Conservation (phyloP, 1,140 invertebrate genomes). For the Calephelis virginiensis region DNA sequence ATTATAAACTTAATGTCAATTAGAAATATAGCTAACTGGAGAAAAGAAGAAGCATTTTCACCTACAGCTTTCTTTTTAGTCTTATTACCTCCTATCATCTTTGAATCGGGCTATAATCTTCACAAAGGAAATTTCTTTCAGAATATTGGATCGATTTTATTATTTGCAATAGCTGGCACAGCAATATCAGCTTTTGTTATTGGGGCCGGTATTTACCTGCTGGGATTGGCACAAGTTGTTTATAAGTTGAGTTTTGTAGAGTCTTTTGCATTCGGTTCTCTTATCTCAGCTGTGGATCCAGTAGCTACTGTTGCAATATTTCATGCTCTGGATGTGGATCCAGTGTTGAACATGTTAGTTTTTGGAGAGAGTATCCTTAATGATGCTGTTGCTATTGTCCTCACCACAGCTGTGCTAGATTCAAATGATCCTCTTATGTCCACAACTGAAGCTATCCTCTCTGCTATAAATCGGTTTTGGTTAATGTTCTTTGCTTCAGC, state of each 20-base stretch:
- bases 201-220: conserved; percentile 95
- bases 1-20: conserved; percentile 94
- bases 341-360: conserved; percentile 98
- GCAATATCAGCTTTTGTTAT: conserved; percentile 96
- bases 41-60: conserved; percentile 97
- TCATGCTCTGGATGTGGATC: conserved; percentile 96
- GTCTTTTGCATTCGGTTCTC: conserved; percentile 98
- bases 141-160: conserved; percentile 95
- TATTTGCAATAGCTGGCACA: conserved; percentile 98
- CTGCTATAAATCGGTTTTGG: conserved; percentile 94
- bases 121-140: conserved; percentile 99
- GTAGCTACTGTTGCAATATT: conserved; percentile 99
- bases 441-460: conserved; percentile 90
- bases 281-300: conserved; percentile 99
- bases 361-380: conserved; percentile 99
- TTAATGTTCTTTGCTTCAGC: conserved; percentile 99
- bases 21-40: conserved; percentile 94
- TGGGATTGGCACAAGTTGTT: conserved; percentile 93
- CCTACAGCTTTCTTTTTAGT: conserved; percentile 98
- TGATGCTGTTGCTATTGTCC: conserved; percentile 98
- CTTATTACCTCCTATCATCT: conserved; percentile 98
- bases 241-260: conserved; percentile 96
- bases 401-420: conserved; percentile 93
- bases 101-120: conserved; percentile 99
- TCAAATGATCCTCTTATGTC: conserved; percentile 86